Evolutionary conservation across 2,888 invertebrate genomes (phyloP).

Genomic region (Baccha elongata): DNA sequence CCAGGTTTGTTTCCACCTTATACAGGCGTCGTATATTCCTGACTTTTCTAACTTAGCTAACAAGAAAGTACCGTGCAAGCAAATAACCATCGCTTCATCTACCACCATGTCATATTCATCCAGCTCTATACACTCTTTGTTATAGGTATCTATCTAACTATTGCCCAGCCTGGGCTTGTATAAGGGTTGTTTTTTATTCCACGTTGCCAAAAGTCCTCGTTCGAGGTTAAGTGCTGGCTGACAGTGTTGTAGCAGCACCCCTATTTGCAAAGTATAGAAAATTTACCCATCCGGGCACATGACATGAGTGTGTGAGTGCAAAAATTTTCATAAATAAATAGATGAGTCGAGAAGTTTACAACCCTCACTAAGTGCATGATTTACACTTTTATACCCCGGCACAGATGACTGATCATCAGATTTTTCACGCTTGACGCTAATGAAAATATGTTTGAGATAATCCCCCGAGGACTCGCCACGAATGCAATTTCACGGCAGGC

Average conservation of each 20-base stretch:
- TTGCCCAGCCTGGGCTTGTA: not conserved
- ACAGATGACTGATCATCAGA: constrained; percentile 70
- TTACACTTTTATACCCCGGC: constrained; percentile 54
- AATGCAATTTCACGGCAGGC: constrained; percentile 69
- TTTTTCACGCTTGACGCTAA: constrained; percentile 74
- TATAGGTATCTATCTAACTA: no score
- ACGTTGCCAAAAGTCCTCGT: constrained; percentile 38
- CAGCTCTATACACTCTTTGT: not conserved
- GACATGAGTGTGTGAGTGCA: constrained; percentile 14
- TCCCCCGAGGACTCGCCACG: constrained; percentile 57
- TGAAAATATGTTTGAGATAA: constrained; percentile 71
- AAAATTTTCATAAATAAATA: constrained; percentile 60
- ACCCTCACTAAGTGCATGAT: constrained; percentile 68
- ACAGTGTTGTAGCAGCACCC: constrained; percentile 28
- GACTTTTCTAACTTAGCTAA: not conserved
- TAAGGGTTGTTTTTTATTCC: constrained; percentile 51
- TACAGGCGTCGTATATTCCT: constrained; percentile 28
- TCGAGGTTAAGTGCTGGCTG: constrained; percentile 54
- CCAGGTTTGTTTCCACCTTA: constrained; percentile 59
- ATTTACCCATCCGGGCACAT: not conserved
- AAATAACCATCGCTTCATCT: constrained; percentile 49
- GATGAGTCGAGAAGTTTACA: constrained; percentile 45
- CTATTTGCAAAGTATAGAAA: constrained; percentile 5
- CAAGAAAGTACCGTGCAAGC: constrained; percentile 58
- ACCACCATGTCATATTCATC: constrained; percentile 14